Conservation (phyloP, 2,113 vertebrate species). For the Sardina pilchardus region DNA sequence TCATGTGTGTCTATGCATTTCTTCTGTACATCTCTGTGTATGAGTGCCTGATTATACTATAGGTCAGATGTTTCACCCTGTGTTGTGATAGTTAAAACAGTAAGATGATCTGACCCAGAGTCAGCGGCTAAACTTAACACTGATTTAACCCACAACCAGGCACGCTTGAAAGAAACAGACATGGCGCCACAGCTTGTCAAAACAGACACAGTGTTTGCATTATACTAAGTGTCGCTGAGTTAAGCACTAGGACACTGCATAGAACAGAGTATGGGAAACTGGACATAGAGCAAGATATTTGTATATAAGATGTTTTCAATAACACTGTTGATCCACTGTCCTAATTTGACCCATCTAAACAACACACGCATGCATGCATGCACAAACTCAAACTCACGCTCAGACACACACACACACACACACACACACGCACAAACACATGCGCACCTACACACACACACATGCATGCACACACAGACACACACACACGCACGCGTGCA, state of each 20-base stretch:
- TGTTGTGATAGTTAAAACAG: neutral
- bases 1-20: neutral
- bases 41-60: too few species aligned
- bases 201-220: too few species aligned
- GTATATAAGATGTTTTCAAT: too few species aligned
- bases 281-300: too few species aligned
- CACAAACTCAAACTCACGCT: neutral
- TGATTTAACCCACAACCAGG: neutral
- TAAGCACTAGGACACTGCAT: neutral
- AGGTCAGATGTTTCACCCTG: too few species aligned
- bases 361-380: neutral
- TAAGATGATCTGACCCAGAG: neutral
- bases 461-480: neutral
- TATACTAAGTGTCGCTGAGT: neutral
- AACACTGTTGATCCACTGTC: neutral
- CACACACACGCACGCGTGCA: neutral
- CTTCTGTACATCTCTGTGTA: too few species aligned
- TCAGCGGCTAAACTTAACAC: neutral
- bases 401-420: neutral
- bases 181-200: neutral
- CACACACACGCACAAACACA: neutral
- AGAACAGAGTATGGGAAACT: too few species aligned
- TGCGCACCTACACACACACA: too few species aligned
- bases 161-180: neutral
- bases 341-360: neutral